Percentiles rank a stretch among this genome's conserved stretches.
Conservation (phyloP, 2,797 vertebrate species). For the Selene dorsalis region DNA sequence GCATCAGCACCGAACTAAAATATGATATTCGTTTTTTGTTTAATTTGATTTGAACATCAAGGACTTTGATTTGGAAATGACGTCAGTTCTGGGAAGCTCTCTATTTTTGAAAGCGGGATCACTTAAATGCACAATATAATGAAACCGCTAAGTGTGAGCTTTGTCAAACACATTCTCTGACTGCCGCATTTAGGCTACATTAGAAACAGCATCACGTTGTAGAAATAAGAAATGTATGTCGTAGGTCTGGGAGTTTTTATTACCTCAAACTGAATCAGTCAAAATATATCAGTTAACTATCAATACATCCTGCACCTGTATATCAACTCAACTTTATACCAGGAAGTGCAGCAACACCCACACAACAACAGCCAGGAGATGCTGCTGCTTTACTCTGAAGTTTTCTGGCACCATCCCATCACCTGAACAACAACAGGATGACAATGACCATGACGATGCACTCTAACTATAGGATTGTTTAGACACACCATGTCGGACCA, state of each 20-base stretch:
- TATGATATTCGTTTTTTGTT: constrained; percentile 56
- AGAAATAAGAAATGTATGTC: neutral
- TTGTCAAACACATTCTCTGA: constrained; percentile 7
- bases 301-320: too few relatives aligned
- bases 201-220: constrained; percentile 10
- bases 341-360: too few relatives aligned
- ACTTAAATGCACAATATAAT: constrained; percentile 23
- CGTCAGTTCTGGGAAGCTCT: constrained; percentile 44
- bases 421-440: too few relatives aligned
- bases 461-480: neutral
- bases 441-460: too few relatives aligned
- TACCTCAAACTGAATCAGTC: constrained; percentile 39
- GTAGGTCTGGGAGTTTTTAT: constrained; percentile 22
- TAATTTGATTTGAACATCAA: constrained; percentile 64
- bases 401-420: too few relatives aligned
- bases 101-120: constrained; percentile 33
- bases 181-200: neutral
- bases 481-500: neutral
- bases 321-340: too few relatives aligned
- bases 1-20: constrained; percentile 62
- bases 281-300: constrained; percentile 8
- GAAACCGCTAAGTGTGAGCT: neutral
- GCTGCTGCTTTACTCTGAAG: too few relatives aligned
- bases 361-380: too few relatives aligned
- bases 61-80: constrained; percentile 32